Conservation (phyloP, 2,113 vertebrate genomes). For the Carettochelys insculpta region DNA sequence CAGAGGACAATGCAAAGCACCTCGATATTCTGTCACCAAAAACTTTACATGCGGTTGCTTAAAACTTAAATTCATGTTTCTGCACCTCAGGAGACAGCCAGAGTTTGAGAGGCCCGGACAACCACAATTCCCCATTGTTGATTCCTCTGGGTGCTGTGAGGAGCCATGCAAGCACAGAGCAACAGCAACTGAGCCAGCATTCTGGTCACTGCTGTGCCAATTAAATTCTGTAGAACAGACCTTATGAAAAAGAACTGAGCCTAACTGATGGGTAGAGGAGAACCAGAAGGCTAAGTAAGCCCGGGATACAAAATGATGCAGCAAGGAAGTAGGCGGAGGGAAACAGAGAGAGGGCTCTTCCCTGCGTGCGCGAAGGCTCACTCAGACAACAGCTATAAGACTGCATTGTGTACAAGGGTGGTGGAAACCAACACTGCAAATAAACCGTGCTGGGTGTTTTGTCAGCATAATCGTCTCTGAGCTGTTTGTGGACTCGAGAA, state of each 20-base stretch:
- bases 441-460: background rate
- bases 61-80: background rate
- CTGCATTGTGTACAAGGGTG: background rate
- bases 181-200: background rate
- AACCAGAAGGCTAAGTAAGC: background rate
- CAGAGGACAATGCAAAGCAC: rapidly evolving
- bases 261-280: background rate
- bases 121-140: rapidly evolving
- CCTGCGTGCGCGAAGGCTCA: background rate
- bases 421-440: background rate
- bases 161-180: background rate
- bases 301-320: background rate
- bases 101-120: rapidly evolving
- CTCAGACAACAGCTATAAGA: background rate
- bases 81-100: background rate
- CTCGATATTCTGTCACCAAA: rapidly evolving
- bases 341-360: background rate
- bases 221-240: background rate
- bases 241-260: background rate
- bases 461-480: background rate
- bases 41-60: background rate
- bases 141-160: rapidly evolving
- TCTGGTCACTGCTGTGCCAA: background rate
- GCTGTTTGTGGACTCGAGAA: background rate
- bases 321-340: background rate